These are phyloP conservation scores for Isurus oxyrinchus DNA, from an alignment of 2,113 vertebrate species.

Conservation along the genomic window DNA sequence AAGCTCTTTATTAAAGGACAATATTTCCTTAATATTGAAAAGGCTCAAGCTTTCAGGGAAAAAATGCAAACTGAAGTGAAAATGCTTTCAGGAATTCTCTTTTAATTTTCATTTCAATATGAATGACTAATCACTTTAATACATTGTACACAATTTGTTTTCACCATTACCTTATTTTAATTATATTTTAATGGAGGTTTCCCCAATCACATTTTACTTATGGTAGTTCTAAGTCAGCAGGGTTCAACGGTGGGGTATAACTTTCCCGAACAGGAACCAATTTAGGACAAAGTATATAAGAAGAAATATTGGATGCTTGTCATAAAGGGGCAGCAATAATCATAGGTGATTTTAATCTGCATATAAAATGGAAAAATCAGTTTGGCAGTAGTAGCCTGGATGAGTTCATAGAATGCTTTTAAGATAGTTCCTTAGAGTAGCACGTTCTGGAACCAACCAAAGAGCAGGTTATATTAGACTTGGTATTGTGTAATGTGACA, in stretches of 20 bases:
- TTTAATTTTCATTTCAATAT: background rate
- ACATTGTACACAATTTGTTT: background rate
- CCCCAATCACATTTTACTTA: background rate
- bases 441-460: too few species aligned
- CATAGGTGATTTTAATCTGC: too few species aligned
- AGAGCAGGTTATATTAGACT: too few species aligned
- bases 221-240: constrained; percentile 11
- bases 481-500: too few species aligned
- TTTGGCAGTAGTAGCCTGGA: too few species aligned
- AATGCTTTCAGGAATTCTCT: background rate
- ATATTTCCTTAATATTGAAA: constrained; percentile 2
- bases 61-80: background rate
- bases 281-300: too few species aligned
- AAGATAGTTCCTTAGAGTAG: too few species aligned
- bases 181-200: background rate
- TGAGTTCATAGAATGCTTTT: too few species aligned
- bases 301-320: too few species aligned
- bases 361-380: too few species aligned
- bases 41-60: background rate
- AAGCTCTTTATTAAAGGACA: background rate
- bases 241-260: background rate
- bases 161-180: background rate
- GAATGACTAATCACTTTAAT: background rate
- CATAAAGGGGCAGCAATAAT: too few species aligned
- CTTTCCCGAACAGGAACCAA: background rate